phyloP scores from a whole-genome alignment of 2,888 invertebrate species.

The Leistus spinibarbis region DNA sequence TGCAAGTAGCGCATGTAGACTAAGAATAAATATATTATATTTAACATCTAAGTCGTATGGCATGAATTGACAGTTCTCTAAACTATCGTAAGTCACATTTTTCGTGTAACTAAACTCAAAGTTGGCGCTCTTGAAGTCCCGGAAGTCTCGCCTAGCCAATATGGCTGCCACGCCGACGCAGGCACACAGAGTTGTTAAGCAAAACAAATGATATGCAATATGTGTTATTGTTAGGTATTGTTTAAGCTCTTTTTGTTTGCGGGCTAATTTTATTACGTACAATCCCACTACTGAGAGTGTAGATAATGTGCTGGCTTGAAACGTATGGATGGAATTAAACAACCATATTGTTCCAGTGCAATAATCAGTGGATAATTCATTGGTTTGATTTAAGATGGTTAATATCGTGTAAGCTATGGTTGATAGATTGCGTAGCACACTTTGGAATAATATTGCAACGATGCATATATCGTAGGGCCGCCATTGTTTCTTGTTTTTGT shows the following conservation, averaged over 20 bases:
- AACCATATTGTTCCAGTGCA: constrained; percentile 60
- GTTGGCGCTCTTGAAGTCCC: constrained; percentile 35
- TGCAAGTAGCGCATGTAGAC: constrained; percentile 60
- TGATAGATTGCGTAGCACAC: constrained; percentile 55
- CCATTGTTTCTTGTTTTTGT: constrained; percentile 60
- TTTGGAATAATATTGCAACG: constrained; percentile 56
- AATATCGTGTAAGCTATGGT: constrained; percentile 54
- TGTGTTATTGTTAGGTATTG: constrained; percentile 56
- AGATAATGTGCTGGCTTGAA: constrained; percentile 60
- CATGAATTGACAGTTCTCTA: constrained; percentile 56
- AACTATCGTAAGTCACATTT: constrained; percentile 16
- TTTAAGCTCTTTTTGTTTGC: constrained; percentile 52
- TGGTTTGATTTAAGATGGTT: constrained; percentile 48
- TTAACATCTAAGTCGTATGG: constrained; percentile 59
- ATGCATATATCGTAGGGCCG: constrained; percentile 61
- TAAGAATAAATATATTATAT: constrained; percentile 60
- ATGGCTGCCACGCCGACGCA: constrained; percentile 63
- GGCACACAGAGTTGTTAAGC: constrained; percentile 59
- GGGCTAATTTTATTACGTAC: constrained; percentile 54
- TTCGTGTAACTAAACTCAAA: constrained; percentile 29
- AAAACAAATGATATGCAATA: constrained; percentile 60
- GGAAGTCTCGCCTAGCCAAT: constrained; percentile 52
- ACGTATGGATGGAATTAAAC: constrained; percentile 60
- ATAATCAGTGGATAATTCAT: constrained; percentile 48
- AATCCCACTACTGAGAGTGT: constrained; percentile 60